Evolutionary conservation across 2,113 vertebrate species (phyloP).

Genomic region (Amazona guildingii): DNA sequence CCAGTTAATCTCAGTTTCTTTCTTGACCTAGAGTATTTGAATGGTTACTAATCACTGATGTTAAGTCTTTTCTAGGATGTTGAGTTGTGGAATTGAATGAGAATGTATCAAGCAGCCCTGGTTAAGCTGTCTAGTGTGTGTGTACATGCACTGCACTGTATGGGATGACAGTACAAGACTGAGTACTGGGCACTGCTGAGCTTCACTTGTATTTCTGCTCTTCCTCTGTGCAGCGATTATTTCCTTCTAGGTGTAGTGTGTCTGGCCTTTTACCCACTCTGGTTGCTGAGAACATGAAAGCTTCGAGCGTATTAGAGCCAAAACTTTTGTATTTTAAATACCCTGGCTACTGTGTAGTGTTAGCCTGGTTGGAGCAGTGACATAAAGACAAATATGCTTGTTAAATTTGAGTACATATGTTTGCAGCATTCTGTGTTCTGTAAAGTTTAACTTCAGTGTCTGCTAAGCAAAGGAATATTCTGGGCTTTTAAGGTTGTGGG

Average conservation of each 20-base stretch:
- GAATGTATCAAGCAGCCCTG: background rate
- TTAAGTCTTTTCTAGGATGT: background rate
- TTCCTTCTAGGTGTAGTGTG: background rate
- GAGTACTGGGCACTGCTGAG: background rate
- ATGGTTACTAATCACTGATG: background rate
- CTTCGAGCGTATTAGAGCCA: background rate
- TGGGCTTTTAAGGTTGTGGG: background rate
- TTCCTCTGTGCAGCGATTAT: background rate
- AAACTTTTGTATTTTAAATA: background rate
- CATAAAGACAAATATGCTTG: background rate
- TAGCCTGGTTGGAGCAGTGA: background rate
- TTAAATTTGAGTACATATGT: background rate
- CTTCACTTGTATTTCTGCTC: background rate
- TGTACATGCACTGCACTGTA: too few species aligned
- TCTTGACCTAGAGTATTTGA: background rate
- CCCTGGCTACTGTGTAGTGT: background rate
- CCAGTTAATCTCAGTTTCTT: background rate
- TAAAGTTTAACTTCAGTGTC: background rate
- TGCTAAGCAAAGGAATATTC: background rate
- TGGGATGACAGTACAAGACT: background rate
- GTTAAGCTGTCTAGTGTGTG: background rate
- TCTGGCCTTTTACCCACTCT: background rate
- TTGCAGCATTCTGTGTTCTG: background rate
- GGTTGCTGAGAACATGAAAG: background rate
- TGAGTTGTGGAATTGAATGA: background rate